Base-by-base conservation (phyloP, 2,888 invertebrate species). In the Cosmia trapezina region DNA sequence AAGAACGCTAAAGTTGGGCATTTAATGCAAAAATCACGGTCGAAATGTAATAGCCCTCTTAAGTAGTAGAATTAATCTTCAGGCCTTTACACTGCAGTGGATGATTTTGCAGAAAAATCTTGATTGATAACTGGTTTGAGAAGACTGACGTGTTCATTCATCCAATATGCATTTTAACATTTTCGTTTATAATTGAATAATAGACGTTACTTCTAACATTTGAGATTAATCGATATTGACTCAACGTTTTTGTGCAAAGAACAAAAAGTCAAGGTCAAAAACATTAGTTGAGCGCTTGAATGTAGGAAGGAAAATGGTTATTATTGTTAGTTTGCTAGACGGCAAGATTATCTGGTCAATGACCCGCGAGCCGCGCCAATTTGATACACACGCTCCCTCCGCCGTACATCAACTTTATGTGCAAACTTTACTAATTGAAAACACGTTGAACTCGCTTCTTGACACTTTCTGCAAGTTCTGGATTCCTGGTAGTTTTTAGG, bases 261-360 rank as follows among this genome's bases (percentile, higher is more conserved):
- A 78, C 57, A 74, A 81, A 78, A 81, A 82, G 6, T 74, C 57
- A 68, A 71, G 78, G 81, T 73, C 61, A 78, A 70, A 68, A 62
- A 54, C 68, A 71, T 70, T 60, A 74, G 66, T 45, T 61, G 49
- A 65, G 61, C n/a, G 64, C 8, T 77, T 73, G 56, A 71, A 76
- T 73, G 67, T 70, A 68, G 67, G 73, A 78, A 86, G 73, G 83
- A 81, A 84, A 72, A 81, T 78, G n/a, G 76, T 76, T 82, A 80
- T 78, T 76, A 82, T 84, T 72, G 60, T 59, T 78, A 84, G 75
- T 72, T 81, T 69, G 76, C 70, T 76, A 86, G 85, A 83, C 79
- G 59, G 67, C 81, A 83, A 81, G 81, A 84, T 87, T 83, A 87
- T 67, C 80, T 83, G 86, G 86, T 74, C 87, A 70, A 11, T 75